These are phyloP conservation scores for Shargacucullia verbasci DNA, from an alignment of 2,888 invertebrate genomes.

Conservation along the genomic window DNA sequence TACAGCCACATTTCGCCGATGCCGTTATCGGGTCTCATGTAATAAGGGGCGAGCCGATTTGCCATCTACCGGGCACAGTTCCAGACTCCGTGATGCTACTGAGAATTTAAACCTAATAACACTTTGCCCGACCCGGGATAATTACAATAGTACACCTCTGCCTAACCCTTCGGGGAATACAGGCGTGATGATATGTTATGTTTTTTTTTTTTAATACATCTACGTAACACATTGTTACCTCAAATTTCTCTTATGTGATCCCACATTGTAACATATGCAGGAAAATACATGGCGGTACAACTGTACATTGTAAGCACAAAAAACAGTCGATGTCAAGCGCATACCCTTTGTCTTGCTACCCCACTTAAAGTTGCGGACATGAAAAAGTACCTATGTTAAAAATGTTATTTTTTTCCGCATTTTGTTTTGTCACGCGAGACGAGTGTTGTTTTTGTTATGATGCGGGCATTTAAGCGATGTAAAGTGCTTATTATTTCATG, in stretches of 20 bases:
- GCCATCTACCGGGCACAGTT: too few relatives aligned
- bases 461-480: constrained; percentile 26
- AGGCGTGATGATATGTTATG: too few relatives aligned
- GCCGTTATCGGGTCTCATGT: too few relatives aligned
- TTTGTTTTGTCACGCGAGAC: constrained; percentile 24
- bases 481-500: constrained; percentile 15
- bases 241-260: constrained; percentile 35
- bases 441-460: constrained; percentile 19
- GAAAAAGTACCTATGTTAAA: constrained; percentile 35
- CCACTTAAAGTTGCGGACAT: constrained; percentile 52
- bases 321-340: constrained; percentile 63
- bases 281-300: constrained; percentile 32
- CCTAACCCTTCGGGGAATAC: too few relatives aligned
- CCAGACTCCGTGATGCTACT: too few relatives aligned
- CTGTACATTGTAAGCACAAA: constrained; percentile 35
- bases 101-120: too few relatives aligned
- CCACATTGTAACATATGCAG: constrained; percentile 16
- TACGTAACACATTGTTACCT: constrained; percentile 22
- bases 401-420: constrained; percentile 35
- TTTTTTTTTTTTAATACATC: neutral
- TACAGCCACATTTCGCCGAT: too few relatives aligned
- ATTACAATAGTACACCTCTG: too few relatives aligned
- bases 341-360: constrained; percentile 58
- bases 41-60: too few relatives aligned
- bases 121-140: too few relatives aligned